phyloP scores from a whole-genome alignment of 2,797 vertebrate species.

The Lacerta viridis region DNA sequence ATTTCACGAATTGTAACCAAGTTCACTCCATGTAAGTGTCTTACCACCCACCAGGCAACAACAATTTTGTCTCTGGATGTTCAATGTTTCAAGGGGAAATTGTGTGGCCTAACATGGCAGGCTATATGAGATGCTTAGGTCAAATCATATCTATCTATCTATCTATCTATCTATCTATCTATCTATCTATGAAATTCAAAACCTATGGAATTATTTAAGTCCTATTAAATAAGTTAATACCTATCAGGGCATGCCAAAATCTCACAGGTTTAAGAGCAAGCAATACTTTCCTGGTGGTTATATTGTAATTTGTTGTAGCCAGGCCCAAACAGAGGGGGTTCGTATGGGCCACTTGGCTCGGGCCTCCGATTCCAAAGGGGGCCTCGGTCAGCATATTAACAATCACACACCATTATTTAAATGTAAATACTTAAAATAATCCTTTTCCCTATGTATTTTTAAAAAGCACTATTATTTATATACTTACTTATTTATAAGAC shows the following conservation, averaged over 20 bases:
- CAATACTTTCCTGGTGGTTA: background rate
- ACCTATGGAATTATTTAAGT: background rate
- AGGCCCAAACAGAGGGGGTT: too few species aligned
- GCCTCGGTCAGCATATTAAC: too few species aligned
- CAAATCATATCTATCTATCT: background rate
- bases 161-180: too few species aligned
- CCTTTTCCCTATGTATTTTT: too few species aligned
- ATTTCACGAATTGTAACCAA: background rate
- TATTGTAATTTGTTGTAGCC: background rate
- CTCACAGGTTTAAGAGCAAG: background rate
- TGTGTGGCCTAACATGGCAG: background rate
- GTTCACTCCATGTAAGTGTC: background rate
- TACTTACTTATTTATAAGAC: too few species aligned
- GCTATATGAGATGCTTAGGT: background rate
- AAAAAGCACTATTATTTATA: too few species aligned
- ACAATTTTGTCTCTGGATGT: background rate
- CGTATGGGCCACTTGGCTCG: too few species aligned
- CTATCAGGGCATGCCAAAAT: background rate
- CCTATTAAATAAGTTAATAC: background rate
- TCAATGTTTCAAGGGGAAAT: background rate
- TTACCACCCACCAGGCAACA: background rate
- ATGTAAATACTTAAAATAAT: too few species aligned
- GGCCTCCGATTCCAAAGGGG: too few species aligned
- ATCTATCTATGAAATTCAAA: background rate
- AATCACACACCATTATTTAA: too few species aligned